Conservation (phyloP, 2,888 invertebrate species). For the Matsumyia berberina region DNA sequence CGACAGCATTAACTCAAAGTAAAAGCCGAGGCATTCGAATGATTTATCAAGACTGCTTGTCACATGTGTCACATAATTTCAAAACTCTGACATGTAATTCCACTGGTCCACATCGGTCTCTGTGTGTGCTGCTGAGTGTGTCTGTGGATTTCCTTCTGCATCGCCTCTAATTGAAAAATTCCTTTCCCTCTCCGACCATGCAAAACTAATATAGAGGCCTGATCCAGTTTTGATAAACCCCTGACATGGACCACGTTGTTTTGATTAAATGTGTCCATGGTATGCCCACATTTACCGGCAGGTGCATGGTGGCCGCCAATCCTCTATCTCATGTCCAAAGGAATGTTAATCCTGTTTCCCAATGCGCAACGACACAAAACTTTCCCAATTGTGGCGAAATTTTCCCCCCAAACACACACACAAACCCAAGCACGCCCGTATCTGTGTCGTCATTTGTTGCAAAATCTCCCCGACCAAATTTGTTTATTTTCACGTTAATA, state of each 20-base stretch:
- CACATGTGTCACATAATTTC: conserved; percentile 24
- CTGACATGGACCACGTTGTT: conserved; percentile 26
- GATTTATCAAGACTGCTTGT: conserved; percentile 22
- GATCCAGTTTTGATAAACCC: conserved; percentile 47
- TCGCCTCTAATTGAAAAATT: conserved; percentile 36
- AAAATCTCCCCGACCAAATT: background rate
- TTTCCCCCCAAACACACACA: background rate
- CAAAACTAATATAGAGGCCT: conserved; percentile 42
- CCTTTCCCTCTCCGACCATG: conserved; percentile 20
- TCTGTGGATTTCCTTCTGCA: background rate
- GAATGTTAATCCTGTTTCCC: conserved; percentile 50
- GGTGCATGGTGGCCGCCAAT: conserved; percentile 17
- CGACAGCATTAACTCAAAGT: conserved; percentile 3
- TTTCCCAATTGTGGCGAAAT: conserved; percentile 10
- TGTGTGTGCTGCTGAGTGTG: too few relatives aligned
- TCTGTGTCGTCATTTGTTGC: background rate
- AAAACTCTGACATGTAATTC: conserved; percentile 28
- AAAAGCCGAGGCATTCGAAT: conserved; percentile 2
- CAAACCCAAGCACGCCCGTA: too few relatives aligned
- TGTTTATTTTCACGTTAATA: conserved; percentile 30
- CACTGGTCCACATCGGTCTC: background rate
- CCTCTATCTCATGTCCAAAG: conserved; percentile 19
- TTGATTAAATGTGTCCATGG: conserved; percentile 36
- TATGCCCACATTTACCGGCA: background rate
- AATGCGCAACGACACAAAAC: background rate